Evolutionary conservation across 1,140 invertebrate genomes (phyloP).

Genomic region (Aphis craccivora): DNA sequence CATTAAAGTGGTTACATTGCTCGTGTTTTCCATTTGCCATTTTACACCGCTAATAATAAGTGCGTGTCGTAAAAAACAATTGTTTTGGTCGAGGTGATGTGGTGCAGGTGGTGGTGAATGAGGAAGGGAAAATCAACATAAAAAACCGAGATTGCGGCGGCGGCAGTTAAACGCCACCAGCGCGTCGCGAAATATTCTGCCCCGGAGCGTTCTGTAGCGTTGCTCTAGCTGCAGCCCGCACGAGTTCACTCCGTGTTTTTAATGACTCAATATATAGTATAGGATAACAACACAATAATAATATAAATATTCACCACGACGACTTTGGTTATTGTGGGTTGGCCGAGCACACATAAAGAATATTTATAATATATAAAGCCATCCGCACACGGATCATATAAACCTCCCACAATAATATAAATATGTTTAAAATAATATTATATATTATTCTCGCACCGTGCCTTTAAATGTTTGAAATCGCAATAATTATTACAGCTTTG

Average conservation of each 20-base stretch:
- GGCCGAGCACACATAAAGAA: background rate
- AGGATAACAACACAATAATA: background rate
- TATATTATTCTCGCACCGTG: background rate
- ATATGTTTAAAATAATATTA: background rate
- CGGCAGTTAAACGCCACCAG: slow-evolving; percentile 17
- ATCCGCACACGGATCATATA: background rate
- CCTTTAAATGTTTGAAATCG: background rate
- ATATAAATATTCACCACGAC: background rate
- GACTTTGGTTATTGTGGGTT: background rate
- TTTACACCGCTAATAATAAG: background rate
- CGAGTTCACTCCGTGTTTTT: slow-evolving; percentile 20
- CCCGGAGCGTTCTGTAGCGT: background rate
- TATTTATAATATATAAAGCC: slow-evolving; percentile 5
- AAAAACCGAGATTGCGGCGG: background rate
- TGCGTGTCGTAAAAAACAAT: slow-evolving; percentile 8
- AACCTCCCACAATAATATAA: background rate
- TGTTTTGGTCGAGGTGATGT: background rate
- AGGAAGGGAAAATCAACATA: slow-evolving; percentile 33
- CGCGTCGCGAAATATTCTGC: slow-evolving; percentile 7
- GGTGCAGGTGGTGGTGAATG: background rate
- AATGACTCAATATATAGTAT: slow-evolving; percentile 25
- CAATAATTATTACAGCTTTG: background rate
- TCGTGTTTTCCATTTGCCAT: background rate
- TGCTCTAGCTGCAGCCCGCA: background rate
- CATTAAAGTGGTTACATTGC: background rate